phyloP scores from a whole-genome alignment of 1,140 invertebrate genomes.

The Campoletis sonorensis region DNA sequence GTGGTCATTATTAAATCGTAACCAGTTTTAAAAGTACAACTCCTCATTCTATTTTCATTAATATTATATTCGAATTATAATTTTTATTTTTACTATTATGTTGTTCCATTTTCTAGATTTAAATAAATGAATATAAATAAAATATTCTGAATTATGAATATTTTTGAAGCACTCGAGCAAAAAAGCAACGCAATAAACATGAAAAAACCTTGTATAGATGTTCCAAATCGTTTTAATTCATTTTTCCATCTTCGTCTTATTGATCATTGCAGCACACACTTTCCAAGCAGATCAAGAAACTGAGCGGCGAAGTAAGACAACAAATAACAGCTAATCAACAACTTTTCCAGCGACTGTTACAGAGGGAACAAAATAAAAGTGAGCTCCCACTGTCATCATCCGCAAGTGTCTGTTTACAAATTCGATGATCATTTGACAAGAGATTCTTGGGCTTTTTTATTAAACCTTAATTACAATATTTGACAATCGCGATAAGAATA shows the following conservation, averaged over 20 bases:
- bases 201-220: slow-evolving; percentile 5
- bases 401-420: slow-evolving; percentile 24
- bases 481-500: too few species aligned
- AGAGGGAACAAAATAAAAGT: slow-evolving; percentile 64
- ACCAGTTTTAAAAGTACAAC: too few species aligned
- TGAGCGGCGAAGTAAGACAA: slow-evolving; percentile 66
- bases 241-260: slow-evolving; percentile 7
- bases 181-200: neutral
- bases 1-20: too few species aligned
- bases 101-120: too few species aligned
- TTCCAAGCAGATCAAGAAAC: slow-evolving; percentile 65
- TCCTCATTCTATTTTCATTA: too few species aligned
- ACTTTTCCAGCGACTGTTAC: slow-evolving; percentile 56
- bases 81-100: too few species aligned
- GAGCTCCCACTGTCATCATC: slow-evolving; percentile 41
- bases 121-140: too few species aligned
- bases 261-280: slow-evolving; percentile 58
- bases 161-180: too few species aligned
- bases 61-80: too few species aligned
- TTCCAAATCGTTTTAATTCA: slow-evolving; percentile 1
- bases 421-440: slow-evolving; percentile 11
- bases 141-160: too few species aligned
- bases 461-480: too few species aligned
- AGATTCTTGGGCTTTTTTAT: too few species aligned
- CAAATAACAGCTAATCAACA: slow-evolving; percentile 67